These are phyloP conservation scores for Triplophysa yarkandensis DNA, from an alignment of 2,797 vertebrate species.

Conservation along the genomic window DNA sequence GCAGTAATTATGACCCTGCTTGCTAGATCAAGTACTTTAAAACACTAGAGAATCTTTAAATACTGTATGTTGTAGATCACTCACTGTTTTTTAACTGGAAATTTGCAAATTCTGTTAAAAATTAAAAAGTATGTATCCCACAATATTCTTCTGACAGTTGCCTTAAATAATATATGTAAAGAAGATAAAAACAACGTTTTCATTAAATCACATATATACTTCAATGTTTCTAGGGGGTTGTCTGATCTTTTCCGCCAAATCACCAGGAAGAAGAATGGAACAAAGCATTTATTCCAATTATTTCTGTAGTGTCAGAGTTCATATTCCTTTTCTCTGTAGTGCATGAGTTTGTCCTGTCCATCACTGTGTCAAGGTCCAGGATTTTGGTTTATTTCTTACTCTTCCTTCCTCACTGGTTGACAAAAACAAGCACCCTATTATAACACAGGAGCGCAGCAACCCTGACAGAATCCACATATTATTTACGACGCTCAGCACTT, in stretches of 20 bases:
- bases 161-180: background rate
- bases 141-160: background rate
- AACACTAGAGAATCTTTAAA: slow-evolving; percentile 4
- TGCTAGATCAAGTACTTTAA: background rate
- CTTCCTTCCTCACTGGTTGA: slow-evolving; percentile 29
- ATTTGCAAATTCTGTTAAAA: background rate
- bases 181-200: background rate
- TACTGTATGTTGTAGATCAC: background rate
- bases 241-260: background rate
- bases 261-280: background rate
- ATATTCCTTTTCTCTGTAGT: background rate
- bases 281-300: background rate
- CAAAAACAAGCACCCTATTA: slow-evolving; percentile 21
- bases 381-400: slow-evolving; percentile 32
- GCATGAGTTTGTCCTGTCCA: slow-evolving; percentile 21
- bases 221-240: background rate
- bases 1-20: background rate
- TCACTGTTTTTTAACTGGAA: background rate
- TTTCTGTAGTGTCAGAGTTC: background rate
- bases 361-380: slow-evolving; percentile 21
- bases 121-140: background rate
- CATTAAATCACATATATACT: background rate
- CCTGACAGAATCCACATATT: background rate
- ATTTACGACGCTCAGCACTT: background rate
- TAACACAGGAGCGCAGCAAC: background rate